These are phyloP conservation scores for Microctonus brassicae DNA, from an alignment of 2,888 invertebrate species.

Conservation along the genomic window DNA sequence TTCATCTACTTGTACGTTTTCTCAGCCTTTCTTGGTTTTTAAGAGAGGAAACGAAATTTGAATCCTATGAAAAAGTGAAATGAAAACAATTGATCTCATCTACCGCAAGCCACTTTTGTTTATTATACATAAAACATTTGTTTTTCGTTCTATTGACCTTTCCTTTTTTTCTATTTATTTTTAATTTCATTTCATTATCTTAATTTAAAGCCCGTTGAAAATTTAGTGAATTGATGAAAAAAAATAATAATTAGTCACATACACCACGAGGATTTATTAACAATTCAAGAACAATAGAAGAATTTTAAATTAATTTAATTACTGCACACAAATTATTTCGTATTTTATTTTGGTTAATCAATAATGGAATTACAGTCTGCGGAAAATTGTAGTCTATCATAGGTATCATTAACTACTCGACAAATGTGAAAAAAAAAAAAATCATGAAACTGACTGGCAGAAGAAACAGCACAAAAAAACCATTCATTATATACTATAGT, in stretches of 20 bases:
- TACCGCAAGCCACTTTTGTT: not conserved
- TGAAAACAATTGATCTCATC: not conserved
- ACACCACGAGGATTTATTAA: not conserved
- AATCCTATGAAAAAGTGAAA: not conserved
- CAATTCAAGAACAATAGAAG: not conserved
- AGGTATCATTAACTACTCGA: not conserved
- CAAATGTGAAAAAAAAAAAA: not conserved
- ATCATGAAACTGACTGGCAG: not conserved
- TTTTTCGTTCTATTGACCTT: not conserved
- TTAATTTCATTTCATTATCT: not conserved
- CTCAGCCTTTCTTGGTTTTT: not conserved
- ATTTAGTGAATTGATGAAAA: not conserved
- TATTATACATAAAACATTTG: not conserved
- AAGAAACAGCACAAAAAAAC: not conserved
- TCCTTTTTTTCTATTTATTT: not conserved
- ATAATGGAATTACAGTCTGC: not conserved
- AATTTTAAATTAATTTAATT: not conserved
- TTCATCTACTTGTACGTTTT: not conserved
- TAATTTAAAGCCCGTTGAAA: not conserved
- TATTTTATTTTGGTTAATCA: not conserved
- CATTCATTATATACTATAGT: not conserved
- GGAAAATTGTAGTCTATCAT: not conserved
- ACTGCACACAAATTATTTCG: not conserved
- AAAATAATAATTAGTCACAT: not conserved
- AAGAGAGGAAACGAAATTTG: not conserved